Percentiles rank a stretch among this genome's conserved stretches.
Conservation (phyloP, 53 echinoderm and acorn worm species). For the Antedon mediterranea region DNA sequence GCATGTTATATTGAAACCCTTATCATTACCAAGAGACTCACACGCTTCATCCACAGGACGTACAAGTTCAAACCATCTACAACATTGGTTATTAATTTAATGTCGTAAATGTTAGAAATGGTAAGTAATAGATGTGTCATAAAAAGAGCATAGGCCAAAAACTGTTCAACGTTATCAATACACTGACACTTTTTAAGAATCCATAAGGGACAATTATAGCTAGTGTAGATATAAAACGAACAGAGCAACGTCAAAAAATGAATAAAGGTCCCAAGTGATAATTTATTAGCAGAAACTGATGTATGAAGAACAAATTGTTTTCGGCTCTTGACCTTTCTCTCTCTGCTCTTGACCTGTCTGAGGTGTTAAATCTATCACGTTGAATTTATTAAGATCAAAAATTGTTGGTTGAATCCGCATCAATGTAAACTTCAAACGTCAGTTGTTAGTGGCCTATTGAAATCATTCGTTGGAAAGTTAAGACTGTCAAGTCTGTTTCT, state of each 20-base stretch:
- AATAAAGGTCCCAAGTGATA: background rate
- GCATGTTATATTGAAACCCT: background rate
- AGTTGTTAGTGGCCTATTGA: background rate
- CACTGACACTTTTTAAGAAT: background rate
- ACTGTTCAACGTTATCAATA: background rate
- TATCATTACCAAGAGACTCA: background rate
- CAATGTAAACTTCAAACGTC: background rate
- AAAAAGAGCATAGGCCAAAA: background rate
- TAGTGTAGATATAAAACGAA: background rate
- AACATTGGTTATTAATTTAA: background rate
- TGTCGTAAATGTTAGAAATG: background rate
- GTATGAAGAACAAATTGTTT: conserved; percentile 1
- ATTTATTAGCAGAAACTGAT: background rate
- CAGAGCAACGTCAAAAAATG: background rate
- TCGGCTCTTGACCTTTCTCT: background rate
- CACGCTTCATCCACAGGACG: background rate
- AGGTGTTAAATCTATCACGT: background rate
- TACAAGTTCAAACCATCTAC: background rate
- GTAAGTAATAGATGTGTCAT: background rate
- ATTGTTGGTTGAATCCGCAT: background rate
- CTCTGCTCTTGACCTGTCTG: background rate
- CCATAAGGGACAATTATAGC: background rate
- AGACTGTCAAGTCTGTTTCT: no score
- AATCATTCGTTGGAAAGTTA: background rate
- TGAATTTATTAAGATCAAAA: background rate